Evolutionary conservation across 1,140 invertebrate genomes (phyloP).

Genomic region (Lordiphosa collinella): DNA sequence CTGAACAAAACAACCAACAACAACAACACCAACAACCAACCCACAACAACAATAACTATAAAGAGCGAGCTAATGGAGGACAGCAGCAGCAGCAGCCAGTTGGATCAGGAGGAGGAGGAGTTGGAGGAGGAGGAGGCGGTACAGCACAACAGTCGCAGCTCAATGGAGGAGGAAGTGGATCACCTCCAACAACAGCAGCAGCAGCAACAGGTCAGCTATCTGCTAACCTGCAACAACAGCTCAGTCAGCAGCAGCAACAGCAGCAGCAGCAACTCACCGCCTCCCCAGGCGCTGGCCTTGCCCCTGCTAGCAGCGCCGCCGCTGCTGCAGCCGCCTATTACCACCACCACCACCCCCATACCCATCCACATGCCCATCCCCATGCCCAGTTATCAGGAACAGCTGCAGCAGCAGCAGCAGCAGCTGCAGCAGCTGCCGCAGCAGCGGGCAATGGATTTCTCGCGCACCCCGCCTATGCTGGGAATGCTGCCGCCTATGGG

Average conservation of each 20-base stretch:
- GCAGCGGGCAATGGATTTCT: conserved; percentile 62
- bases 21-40: conserved; percentile 43
- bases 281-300: too few species aligned
- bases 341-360: conserved; percentile 38
- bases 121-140: conserved; percentile 56
- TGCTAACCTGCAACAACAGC: conserved; percentile 51
- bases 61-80: conserved; percentile 48
- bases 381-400: conserved; percentile 13
- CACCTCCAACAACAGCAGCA: conserved; percentile 50
- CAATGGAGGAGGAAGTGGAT: conserved; percentile 1
- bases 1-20: conserved; percentile 83
- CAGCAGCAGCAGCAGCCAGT: conserved; percentile 61
- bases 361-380: conserved; percentile 1
- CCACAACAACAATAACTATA: conserved; percentile 45
- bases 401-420: conserved; percentile 12
- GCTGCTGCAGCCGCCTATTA: conserved; percentile 57
- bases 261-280: conserved; percentile 56
- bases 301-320: conserved; percentile 49
- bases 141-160: conserved; percentile 64
- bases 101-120: conserved; percentile 40
- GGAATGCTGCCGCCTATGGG: conserved; percentile 71
- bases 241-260: conserved; percentile 46
- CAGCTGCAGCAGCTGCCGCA: conserved; percentile 27
- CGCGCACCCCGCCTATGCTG: conserved; percentile 57
- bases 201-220: conserved; percentile 46